Conservation (phyloP, 1,140 invertebrate species). For the Papilio dardanus region DNA sequence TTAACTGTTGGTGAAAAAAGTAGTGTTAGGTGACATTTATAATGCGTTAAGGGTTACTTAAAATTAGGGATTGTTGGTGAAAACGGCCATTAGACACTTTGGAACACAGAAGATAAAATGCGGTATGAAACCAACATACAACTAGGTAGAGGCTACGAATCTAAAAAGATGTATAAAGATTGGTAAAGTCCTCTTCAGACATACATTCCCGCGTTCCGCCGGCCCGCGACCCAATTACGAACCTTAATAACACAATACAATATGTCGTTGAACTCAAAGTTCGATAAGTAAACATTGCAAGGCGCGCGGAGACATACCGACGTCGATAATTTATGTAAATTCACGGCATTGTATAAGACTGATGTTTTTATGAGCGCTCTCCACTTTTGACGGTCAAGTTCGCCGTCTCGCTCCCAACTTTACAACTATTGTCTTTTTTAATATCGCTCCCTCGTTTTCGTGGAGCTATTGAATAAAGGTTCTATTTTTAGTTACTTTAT, state of each 20-base stretch:
- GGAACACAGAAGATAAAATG: too few species aligned
- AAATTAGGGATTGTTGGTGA: too few species aligned
- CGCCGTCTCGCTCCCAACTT: constrained; percentile 68
- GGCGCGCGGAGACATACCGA: constrained; percentile 64
- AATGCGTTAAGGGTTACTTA: too few species aligned
- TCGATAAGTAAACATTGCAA: constrained; percentile 75
- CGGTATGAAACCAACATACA: too few species aligned
- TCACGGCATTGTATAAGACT: constrained; percentile 75
- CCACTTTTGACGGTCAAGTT: constrained; percentile 79
- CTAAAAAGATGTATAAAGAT: constrained; percentile 43
- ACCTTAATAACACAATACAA: constrained; percentile 75
- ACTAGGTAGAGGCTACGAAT: too few species aligned
- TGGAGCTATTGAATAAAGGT: background rate
- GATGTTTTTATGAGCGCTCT: constrained; percentile 74
- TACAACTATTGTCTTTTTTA: constrained; percentile 59
- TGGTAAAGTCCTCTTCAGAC: constrained; percentile 44
- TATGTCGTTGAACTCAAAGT: constrained; percentile 73
- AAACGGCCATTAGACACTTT: too few species aligned
- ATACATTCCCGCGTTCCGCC: constrained; percentile 56
- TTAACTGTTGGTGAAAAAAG: too few species aligned
- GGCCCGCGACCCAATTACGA: constrained; percentile 75
- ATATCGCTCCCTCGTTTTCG: constrained; percentile 4
- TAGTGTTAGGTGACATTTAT: too few species aligned
- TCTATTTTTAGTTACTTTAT: background rate
- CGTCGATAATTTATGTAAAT: constrained; percentile 82